These are phyloP conservation scores for Siniperca knerii DNA, from an alignment of 2,113 vertebrate genomes.

Conservation along the genomic window DNA sequence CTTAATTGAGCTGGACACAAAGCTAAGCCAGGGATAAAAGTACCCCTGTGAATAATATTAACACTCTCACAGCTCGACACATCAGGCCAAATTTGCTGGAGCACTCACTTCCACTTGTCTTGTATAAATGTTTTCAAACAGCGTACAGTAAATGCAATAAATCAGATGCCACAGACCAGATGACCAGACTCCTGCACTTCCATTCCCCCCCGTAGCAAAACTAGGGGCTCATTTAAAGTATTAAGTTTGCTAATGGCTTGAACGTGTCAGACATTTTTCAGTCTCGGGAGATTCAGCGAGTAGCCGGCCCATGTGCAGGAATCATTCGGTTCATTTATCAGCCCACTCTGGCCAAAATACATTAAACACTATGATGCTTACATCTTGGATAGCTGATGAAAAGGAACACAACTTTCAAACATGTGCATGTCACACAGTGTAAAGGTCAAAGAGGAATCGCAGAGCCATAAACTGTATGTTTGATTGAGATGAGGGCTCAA, in stretches of 20 bases:
- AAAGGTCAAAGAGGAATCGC: no score
- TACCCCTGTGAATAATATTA: constrained; percentile 69
- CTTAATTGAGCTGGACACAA: constrained; percentile 72
- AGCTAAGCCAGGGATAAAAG: constrained; percentile 64
- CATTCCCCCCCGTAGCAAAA: constrained; percentile 9
- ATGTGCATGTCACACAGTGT: not conserved
- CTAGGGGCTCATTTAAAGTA: constrained; percentile 30
- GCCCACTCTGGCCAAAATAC: constrained; percentile 30
- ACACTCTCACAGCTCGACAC: constrained; percentile 49
- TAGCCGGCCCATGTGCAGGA: constrained; percentile 18
- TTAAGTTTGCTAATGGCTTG: constrained; percentile 35
- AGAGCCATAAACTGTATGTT: no score
- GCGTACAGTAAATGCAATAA: constrained; percentile 40
- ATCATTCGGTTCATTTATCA: constrained; percentile 50
- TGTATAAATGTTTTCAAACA: constrained; percentile 52
- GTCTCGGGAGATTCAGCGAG: not conserved
- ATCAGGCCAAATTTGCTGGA: constrained; percentile 64
- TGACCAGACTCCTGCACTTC: not conserved
- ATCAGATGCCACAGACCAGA: constrained; percentile 43
- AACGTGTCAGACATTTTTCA: constrained; percentile 17
- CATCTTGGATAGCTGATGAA: constrained; percentile 13
- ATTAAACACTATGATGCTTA: constrained; percentile 36
- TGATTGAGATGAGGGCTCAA: no score
- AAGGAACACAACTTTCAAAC: constrained; percentile 44
- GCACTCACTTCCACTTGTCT: constrained; percentile 54